Evolutionary conservation across 2,113 vertebrate genomes (phyloP).

Genomic region (Dunckerocampus dactyliophorus): DNA sequence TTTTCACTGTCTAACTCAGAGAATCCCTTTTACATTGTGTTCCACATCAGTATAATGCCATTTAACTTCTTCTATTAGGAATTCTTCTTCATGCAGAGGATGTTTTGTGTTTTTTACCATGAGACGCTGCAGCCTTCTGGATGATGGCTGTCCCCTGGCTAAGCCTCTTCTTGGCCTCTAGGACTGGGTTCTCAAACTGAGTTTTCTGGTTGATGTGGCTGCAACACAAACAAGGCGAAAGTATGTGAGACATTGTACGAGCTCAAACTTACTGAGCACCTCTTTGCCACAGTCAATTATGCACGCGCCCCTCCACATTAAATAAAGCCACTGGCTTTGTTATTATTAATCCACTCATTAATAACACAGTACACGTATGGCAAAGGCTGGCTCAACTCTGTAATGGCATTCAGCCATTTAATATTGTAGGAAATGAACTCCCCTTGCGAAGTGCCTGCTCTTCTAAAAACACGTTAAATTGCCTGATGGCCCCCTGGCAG

Average conservation of each 20-base stretch:
- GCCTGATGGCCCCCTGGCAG: slow-evolving; percentile 46
- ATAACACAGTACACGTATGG: slow-evolving; percentile 12
- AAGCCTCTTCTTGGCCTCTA: slow-evolving; percentile 91
- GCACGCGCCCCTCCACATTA: slow-evolving; percentile 22
- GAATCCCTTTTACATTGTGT: too few species aligned
- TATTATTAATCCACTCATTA: slow-evolving; percentile 39
- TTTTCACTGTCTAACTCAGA: too few species aligned
- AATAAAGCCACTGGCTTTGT: slow-evolving; percentile 14
- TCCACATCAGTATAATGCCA: too few species aligned
- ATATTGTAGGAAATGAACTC: slow-evolving; percentile 47
- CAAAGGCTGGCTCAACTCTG: slow-evolving; percentile 18
- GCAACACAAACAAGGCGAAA: slow-evolving; percentile 26
- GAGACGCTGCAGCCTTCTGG: slow-evolving; percentile 51
- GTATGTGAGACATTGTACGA: background rate
- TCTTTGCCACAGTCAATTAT: slow-evolving; percentile 41
- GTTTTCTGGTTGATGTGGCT: slow-evolving; percentile 98
- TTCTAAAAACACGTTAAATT: slow-evolving; percentile 47
- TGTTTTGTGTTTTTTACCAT: slow-evolving; percentile 52
- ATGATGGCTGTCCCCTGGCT: slow-evolving; percentile 75
- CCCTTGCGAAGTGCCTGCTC: slow-evolving; percentile 36
- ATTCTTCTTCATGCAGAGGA: background rate
- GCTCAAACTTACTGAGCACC: slow-evolving; percentile 22
- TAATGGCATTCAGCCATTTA: slow-evolving; percentile 40
- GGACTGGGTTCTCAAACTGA: slow-evolving; percentile 97
- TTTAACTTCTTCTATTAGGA: too few species aligned